Conservation (phyloP, 2,888 invertebrate genomes). For the Agonopterix heracliana region DNA sequence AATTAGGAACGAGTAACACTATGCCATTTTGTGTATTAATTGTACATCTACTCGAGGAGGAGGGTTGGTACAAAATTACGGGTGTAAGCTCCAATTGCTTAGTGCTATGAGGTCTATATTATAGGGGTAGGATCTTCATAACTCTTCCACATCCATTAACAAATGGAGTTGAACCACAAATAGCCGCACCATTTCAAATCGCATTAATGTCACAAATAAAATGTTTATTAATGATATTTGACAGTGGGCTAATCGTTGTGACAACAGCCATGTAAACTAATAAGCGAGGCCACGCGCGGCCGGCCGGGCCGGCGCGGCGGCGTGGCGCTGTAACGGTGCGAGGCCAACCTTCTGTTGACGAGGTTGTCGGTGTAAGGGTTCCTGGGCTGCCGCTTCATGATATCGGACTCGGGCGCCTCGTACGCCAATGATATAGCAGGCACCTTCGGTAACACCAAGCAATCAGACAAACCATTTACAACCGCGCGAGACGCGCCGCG, state of each 20-base stretch:
- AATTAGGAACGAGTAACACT: slow-evolving; percentile 9
- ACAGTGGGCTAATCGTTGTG: slow-evolving; percentile 56
- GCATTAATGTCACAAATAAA: slow-evolving; percentile 35
- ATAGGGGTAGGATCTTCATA: slow-evolving; percentile 28
- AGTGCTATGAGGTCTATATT: slow-evolving; percentile 26
- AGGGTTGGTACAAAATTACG: slow-evolving; percentile 9
- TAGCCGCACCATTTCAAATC: slow-evolving; percentile 35
- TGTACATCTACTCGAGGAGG: slow-evolving; percentile 8
- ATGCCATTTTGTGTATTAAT: slow-evolving; percentile 28
- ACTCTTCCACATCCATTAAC: slow-evolving; percentile 69
- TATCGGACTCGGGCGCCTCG: slow-evolving; percentile 99
- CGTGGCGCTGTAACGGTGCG: slow-evolving; percentile 30
- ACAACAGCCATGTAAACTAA: slow-evolving; percentile 59
- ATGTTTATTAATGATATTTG: slow-evolving; percentile 12
- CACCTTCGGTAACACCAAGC: slow-evolving; percentile 85
- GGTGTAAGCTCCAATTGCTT: slow-evolving; percentile 28
- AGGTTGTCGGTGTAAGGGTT: slow-evolving; percentile 98
- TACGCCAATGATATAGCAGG: slow-evolving; percentile 99
- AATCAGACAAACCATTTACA: slow-evolving; percentile 63
- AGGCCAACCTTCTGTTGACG: slow-evolving; percentile 96
- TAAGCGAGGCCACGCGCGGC: slow-evolving; percentile 19
- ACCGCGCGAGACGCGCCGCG: slow-evolving; percentile 15
- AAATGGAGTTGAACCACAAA: no score
- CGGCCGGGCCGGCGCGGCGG: slow-evolving; percentile 13
- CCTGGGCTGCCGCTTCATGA: slow-evolving; percentile 99